A percentile compares a stretch with the other conserved stretches of the same genome.
These are phyloP conservation scores for Triplophysa yarkandensis DNA, from an alignment of 2,797 vertebrate genomes.

Conservation along the genomic window DNA sequence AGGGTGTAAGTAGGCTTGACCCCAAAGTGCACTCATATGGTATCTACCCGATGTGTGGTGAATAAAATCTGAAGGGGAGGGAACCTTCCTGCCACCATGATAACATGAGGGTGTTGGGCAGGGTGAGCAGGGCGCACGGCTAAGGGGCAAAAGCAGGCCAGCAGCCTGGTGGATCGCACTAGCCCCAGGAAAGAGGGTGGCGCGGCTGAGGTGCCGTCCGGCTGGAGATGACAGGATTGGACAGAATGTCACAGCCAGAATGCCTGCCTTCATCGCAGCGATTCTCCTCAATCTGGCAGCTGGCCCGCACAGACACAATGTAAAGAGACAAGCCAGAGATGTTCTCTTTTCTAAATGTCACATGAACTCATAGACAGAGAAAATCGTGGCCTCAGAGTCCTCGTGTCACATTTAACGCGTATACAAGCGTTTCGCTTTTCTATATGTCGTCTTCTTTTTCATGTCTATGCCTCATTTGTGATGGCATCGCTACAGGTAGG, in stretches of 20 bases:
- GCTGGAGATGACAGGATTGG: conserved; percentile 75
- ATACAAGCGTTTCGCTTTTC: conserved; percentile 55
- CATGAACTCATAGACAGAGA: conserved; percentile 71
- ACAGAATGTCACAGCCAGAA: conserved; percentile 81
- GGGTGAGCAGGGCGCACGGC: conserved; percentile 36
- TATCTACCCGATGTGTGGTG: conserved; percentile 15
- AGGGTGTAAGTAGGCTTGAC: conserved; percentile 38
- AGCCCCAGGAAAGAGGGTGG: conserved; percentile 48
- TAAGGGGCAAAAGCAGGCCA: conserved; percentile 41
- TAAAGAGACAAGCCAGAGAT: conserved; percentile 78
- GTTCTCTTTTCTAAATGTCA: conserved; percentile 81
- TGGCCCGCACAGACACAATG: conserved; percentile 73
- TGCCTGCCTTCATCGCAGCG: conserved; percentile 70
- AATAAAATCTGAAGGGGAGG: conserved; percentile 29
- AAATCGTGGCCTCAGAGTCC: conserved; percentile 74
- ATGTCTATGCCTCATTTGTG: conserved; percentile 33
- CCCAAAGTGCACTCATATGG: conserved; percentile 28
- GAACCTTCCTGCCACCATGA: conserved; percentile 51
- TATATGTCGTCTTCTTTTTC: conserved; percentile 63
- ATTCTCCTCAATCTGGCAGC: conserved; percentile 75
- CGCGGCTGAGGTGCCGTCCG: conserved; percentile 65
- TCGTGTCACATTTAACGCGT: conserved; percentile 73
- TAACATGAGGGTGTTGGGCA: conserved; percentile 39
- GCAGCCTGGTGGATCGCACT: conserved; percentile 20
- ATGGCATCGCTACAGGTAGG: conserved; percentile 71